Evolutionary conservation across 2,113 vertebrate species (phyloP).

Genomic region (Dendropsophus ebraccatus): DNA sequence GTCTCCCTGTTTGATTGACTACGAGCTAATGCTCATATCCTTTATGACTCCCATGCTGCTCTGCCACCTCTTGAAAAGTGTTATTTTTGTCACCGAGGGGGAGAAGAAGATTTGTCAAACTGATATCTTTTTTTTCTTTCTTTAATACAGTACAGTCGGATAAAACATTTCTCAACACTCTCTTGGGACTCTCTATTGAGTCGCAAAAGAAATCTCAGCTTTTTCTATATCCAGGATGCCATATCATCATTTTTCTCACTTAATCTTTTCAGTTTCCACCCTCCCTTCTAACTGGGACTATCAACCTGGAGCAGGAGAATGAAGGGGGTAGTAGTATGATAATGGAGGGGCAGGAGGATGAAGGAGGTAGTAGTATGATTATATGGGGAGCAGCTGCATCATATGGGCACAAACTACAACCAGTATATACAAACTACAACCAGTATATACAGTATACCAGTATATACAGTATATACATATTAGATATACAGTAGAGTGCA

Average conservation of each 20-base stretch:
- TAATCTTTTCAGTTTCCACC: background rate
- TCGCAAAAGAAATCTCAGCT: background rate
- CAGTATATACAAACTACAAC: no score
- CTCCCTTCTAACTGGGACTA: background rate
- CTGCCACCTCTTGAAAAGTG: background rate
- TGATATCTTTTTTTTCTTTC: background rate
- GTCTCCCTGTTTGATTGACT: constrained; percentile 14
- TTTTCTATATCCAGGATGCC: background rate
- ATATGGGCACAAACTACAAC: no score
- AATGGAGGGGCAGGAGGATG: no score
- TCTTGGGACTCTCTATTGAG: background rate
- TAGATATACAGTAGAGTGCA: no score
- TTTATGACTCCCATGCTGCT: background rate
- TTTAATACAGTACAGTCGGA: background rate
- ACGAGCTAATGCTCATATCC: background rate
- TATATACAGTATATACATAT: no score
- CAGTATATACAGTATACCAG: no score
- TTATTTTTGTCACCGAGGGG: background rate
- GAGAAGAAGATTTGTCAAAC: background rate
- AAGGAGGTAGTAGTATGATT: no score
- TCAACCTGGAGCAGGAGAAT: no score
- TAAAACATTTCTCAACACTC: background rate
- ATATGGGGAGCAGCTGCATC: no score
- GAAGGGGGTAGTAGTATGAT: no score
- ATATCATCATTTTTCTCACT: background rate